Evolutionary conservation across 2,888 invertebrate species (phyloP).

Genomic region (Selenia dentaria): DNA sequence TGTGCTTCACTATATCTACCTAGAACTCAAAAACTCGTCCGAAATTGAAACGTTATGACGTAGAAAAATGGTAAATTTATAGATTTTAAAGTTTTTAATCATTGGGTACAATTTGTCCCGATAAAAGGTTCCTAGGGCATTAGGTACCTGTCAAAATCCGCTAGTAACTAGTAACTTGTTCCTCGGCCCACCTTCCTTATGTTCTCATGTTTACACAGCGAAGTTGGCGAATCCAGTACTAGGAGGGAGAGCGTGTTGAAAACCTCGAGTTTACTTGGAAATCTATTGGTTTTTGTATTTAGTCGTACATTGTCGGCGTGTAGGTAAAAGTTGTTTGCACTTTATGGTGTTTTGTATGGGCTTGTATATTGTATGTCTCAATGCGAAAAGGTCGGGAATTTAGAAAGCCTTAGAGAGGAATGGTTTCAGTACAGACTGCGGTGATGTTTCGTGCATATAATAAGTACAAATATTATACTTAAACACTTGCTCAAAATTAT

Average conservation of each 20-base stretch:
- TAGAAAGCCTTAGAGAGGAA: conserved; percentile 24
- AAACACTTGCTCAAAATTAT: too few relatives aligned
- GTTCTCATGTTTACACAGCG: conserved; percentile 46
- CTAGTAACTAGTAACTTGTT: conserved; percentile 12
- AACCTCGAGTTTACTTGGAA: conserved; percentile 51
- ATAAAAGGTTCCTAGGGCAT: too few relatives aligned
- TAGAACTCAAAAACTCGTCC: too few relatives aligned
- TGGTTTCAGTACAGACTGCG: too few relatives aligned
- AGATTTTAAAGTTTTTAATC: too few relatives aligned
- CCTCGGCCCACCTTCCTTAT: conserved; percentile 9
- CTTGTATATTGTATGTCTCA: conserved; percentile 28
- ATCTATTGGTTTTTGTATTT: conserved; percentile 51
- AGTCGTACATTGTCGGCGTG: conserved; percentile 30
- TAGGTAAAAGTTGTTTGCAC: conserved; percentile 39
- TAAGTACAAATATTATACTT: too few relatives aligned
- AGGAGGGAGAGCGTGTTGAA: conserved; percentile 36
- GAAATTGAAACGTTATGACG: too few relatives aligned
- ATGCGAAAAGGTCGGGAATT: conserved; percentile 21
- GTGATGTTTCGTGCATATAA: too few relatives aligned
- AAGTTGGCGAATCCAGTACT: conserved; percentile 51
- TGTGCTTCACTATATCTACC: too few relatives aligned
- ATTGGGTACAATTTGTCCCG: too few relatives aligned
- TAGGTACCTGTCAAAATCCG: not conserved
- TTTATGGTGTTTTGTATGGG: conserved; percentile 28
- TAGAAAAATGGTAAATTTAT: too few relatives aligned